Conservation (phyloP, 2,113 vertebrate genomes). For the Zosterops borbonicus region DNA sequence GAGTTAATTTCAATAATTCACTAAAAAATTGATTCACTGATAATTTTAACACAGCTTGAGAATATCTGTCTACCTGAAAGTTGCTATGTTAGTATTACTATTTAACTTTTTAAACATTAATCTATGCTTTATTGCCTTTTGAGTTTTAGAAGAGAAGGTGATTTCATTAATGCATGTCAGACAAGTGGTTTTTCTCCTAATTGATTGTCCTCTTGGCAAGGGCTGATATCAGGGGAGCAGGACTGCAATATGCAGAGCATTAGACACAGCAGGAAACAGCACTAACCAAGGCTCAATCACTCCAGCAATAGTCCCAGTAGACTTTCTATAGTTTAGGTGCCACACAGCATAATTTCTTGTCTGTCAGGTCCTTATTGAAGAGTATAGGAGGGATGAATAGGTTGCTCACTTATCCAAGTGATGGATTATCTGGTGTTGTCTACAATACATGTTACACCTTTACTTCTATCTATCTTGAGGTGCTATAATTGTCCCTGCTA, state of each 20-base stretch:
- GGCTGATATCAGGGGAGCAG: background rate
- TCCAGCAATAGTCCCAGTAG: background rate
- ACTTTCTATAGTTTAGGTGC: background rate
- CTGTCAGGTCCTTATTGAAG: background rate
- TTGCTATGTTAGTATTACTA: background rate
- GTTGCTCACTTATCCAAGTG: background rate
- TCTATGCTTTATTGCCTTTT: background rate
- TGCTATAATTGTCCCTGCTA: background rate
- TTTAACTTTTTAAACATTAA: background rate
- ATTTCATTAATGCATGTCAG: background rate
- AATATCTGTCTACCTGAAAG: background rate
- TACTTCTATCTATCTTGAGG: background rate
- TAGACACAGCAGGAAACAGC: background rate
- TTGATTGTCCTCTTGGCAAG: background rate
- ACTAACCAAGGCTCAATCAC: background rate
- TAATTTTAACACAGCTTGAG: background rate
- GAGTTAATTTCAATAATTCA: background rate
- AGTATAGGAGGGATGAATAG: background rate
- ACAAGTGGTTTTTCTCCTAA: background rate
- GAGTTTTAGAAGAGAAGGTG: background rate
- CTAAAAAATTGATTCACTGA: background rate
- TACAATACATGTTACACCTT: background rate
- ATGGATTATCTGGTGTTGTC: background rate
- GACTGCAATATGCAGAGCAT: background rate
- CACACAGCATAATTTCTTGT: background rate